Conservation (phyloP, 30 jellyfish, hydroid and myxozoan genomes). For the Cassiopea xamachana region DNA sequence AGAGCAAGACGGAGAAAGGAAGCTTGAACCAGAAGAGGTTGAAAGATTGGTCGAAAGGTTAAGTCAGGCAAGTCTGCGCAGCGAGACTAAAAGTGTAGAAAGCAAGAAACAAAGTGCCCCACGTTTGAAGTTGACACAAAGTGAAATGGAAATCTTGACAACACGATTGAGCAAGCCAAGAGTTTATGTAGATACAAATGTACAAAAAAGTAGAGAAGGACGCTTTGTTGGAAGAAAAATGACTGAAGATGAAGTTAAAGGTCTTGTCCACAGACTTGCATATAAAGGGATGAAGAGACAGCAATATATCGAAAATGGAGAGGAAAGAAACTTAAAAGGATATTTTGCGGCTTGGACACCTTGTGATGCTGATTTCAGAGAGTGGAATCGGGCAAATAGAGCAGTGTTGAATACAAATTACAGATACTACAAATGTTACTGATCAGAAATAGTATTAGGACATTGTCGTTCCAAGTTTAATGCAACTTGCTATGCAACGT, state of each 20-base stretch:
- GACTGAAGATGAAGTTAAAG: slow-evolving; percentile 20
- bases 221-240: slow-evolving; percentile 24
- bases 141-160: slow-evolving; percentile 23
- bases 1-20: slow-evolving; percentile 27
- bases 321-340: slow-evolving; percentile 5
- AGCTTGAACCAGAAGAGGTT: slow-evolving; percentile 44
- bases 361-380: slow-evolving; percentile 50
- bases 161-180: slow-evolving; percentile 45
- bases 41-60: slow-evolving; percentile 56
- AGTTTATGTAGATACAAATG: slow-evolving; percentile 1
- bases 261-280: slow-evolving; percentile 24
- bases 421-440: neutral
- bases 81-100: neutral
- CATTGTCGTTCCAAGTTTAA: neutral
- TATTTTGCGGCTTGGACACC: slow-evolving; percentile 63
- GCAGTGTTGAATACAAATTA: neutral
- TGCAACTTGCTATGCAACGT: neutral
- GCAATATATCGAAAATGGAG: neutral
- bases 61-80: slow-evolving; percentile 31
- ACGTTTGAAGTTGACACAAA: neutral
- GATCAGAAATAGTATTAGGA: neutral
- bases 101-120: neutral
- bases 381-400: slow-evolving; percentile 24
- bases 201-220: neutral
- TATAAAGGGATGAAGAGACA: slow-evolving; percentile 17